A percentile compares a stretch with the other conserved stretches of the same genome.
These are phyloP conservation scores for Pogonomyrmex californicus DNA, from an alignment of 1,140 invertebrate species.

Conservation along the genomic window DNA sequence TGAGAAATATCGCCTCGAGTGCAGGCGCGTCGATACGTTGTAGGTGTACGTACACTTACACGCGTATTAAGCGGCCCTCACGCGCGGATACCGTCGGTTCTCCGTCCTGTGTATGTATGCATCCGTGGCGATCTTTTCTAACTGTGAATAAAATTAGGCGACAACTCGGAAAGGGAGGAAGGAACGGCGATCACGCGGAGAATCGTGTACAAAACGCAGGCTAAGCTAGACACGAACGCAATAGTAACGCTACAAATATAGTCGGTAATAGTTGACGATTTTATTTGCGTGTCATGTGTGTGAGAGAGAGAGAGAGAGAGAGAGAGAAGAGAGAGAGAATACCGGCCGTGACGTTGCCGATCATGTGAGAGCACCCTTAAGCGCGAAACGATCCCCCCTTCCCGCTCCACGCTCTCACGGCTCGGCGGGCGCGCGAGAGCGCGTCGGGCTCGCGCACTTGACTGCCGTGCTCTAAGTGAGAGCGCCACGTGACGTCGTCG, in stretches of 20 bases:
- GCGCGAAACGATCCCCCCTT: conserved; percentile 8
- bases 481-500: conserved; percentile 67
- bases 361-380: conserved; percentile 61
- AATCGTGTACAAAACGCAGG: not conserved
- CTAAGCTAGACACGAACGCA: not conserved
- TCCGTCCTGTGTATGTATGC: too few species aligned
- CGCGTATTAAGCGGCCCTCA: conserved; percentile 29
- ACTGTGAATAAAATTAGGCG: not conserved
- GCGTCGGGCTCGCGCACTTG: conserved; percentile 67
- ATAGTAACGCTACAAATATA: conserved; percentile 3
- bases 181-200: not conserved
- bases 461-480: conserved; percentile 67
- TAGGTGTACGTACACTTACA: conserved; percentile 30
- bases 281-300: not conserved
- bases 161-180: not conserved
- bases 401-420: not conserved
- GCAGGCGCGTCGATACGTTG: conserved; percentile 40
- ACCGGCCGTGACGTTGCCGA: conserved; percentile 30
- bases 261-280: conserved; percentile 10
- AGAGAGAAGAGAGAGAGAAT: not conserved
- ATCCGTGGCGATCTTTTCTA: not conserved
- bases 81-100: not conserved
- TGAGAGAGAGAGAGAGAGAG: not conserved
- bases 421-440: conserved; percentile 50
- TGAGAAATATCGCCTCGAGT: conserved; percentile 45